phyloP scores from a whole-genome alignment of 2,113 vertebrate genomes.

The Narcine bancroftii region DNA sequence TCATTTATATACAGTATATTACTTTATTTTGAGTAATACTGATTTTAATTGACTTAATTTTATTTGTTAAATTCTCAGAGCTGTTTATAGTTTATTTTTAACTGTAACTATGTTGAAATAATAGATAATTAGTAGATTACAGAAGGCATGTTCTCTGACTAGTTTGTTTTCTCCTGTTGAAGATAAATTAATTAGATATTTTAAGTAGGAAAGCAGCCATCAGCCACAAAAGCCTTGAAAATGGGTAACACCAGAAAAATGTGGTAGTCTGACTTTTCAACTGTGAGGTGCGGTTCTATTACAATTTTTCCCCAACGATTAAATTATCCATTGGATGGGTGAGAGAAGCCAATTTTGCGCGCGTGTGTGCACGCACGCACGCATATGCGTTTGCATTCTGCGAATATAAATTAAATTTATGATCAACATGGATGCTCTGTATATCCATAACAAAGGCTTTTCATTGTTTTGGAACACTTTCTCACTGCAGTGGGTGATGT shows the following conservation, averaged over 20 bases:
- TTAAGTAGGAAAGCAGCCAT: neutral
- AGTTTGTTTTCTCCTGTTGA: neutral
- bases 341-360: neutral
- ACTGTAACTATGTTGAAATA: neutral
- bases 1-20: neutral
- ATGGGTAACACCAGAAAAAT: neutral
- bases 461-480: neutral
- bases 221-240: neutral
- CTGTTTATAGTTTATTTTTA: neutral
- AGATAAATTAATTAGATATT: neutral
- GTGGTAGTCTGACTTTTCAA: neutral
- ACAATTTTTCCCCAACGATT: neutral
- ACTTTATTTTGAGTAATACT: neutral
- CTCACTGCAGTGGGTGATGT: neutral
- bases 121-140: neutral
- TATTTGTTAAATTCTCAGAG: neutral
- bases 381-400: neutral
- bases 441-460: neutral
- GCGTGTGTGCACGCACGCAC: neutral
- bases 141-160: neutral
- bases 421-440: neutral
- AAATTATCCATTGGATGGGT: neutral
- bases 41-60: neutral
- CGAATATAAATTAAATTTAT: no score
- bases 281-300: neutral